Base-by-base conservation (phyloP, 2,797 vertebrate genomes). In the Gallirallus australis region DNA sequence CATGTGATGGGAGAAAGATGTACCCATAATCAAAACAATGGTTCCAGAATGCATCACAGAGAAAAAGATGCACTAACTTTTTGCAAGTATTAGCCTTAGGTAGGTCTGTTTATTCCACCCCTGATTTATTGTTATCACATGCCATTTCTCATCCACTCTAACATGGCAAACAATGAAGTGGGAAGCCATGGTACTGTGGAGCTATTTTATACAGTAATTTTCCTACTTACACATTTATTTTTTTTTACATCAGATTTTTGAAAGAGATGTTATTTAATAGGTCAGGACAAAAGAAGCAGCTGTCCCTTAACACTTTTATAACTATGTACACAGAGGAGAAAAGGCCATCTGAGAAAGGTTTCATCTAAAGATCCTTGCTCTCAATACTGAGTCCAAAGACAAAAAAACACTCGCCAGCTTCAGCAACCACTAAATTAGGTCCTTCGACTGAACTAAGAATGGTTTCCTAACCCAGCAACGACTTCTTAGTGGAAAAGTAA, bases 1-100 rank as follows among this genome's bases (percentile, higher is more conserved):
- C 11, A 15, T 21, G 8, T 31, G 94, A 93, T 27, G 40, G 82
- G 53, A 90, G 25, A 81, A 95, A 93, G 97, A 89, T 30, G 11
- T 73, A 92, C 59, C 45, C 45, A 53, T 76, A 57, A 92, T 82
- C 23, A 69, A 93, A 92, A 53, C 11, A 85, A n/a, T 57, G 20
- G 5, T 18, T 96, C 86, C 73, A 89, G 47, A 52, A 93, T 78
- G 69, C 42, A 82, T 39, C 50, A 78, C 40, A 92, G 69, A 95
- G 57, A 88, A 92, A 88, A 76, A 19, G 73, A 71, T 50, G 18
- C 14, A 91, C 33, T 28, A 81, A 81, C 85, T 84, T 94, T 31
- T 69, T 37, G 25, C 60, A 52, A 77, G 71, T 25, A 39, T 21
- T 65, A 73, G 27, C 40, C 73, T 81, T 31, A 25, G n/a, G 27